These are phyloP conservation scores for Trematomus loennbergii DNA, from an alignment of 2,113 vertebrate species.

Conservation along the genomic window DNA sequence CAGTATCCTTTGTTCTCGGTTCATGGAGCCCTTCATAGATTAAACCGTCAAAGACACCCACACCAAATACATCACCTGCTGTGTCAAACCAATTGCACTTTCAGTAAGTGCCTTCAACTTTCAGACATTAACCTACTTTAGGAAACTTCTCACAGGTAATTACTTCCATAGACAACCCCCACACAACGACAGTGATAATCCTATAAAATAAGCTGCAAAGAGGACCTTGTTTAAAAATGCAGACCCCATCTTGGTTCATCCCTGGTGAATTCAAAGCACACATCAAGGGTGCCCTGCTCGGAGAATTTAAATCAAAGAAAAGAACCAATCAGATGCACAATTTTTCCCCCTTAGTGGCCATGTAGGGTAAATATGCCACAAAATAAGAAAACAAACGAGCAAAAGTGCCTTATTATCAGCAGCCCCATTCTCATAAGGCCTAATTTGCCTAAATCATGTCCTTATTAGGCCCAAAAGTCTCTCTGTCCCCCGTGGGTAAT, in stretches of 20 bases:
- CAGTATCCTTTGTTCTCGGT: conserved; percentile 23
- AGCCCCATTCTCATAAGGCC: conserved; percentile 79
- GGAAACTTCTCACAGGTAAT: conserved; percentile 67
- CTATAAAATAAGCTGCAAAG: conserved; percentile 63
- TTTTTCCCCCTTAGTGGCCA: conserved; percentile 44
- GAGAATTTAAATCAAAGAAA: conserved; percentile 77
- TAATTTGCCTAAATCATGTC: conserved; percentile 82
- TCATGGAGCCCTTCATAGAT: conserved; percentile 15
- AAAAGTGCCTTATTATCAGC: conserved; percentile 82
- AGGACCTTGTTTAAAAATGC: conserved; percentile 79
- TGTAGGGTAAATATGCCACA: conserved; percentile 72
- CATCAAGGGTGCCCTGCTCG: conserved; percentile 55
- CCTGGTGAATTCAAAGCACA: conserved; percentile 75
- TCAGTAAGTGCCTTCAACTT: conserved; percentile 51
- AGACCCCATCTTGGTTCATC: conserved; percentile 74
- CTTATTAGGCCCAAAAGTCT: conserved; percentile 79
- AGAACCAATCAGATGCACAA: conserved; percentile 59
- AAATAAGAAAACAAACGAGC: conserved; percentile 81
- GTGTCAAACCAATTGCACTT: conserved; percentile 36
- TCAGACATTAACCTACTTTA: conserved; percentile 68
- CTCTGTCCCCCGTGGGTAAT: conserved; percentile 78
- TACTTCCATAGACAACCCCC: conserved; percentile 49
- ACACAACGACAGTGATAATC: conserved; percentile 63
- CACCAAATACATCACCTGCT: conserved; percentile 34
- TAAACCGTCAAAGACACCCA: conserved; percentile 8